Conservation (phyloP, 2,797 vertebrate species). For the Nannoperca obscura region DNA sequence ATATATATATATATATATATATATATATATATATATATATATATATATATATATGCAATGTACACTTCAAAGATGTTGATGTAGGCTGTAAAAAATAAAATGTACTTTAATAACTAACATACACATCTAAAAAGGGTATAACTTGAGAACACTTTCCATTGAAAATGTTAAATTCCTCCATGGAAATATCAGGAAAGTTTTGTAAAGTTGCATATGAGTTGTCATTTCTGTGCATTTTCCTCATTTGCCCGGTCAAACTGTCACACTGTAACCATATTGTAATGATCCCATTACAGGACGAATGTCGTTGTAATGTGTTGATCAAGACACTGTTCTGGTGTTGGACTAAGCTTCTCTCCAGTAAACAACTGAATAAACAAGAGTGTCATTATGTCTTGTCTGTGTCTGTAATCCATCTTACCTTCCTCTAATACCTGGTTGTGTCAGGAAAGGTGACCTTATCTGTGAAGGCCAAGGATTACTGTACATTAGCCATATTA, state of each 20-base stretch:
- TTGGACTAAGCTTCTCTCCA: slow-evolving; percentile 62
- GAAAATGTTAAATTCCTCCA: background rate
- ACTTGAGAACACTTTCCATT: background rate
- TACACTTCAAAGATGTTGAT: background rate
- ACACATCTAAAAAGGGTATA: background rate
- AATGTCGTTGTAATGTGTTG: slow-evolving; percentile 33
- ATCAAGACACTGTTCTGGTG: slow-evolving; percentile 44
- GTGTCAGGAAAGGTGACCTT: slow-evolving; percentile 59
- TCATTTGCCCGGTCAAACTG: background rate
- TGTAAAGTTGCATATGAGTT: background rate
- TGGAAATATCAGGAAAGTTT: background rate
- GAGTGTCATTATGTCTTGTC: slow-evolving; percentile 53
- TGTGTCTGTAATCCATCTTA: slow-evolving; percentile 77
- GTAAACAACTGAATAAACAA: slow-evolving; percentile 74
- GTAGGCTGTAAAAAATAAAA: background rate
- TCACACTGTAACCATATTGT: background rate
- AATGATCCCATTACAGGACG: background rate
- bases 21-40: too few species aligned
- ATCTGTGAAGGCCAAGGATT: slow-evolving; percentile 66
- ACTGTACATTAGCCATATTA: slow-evolving; percentile 48
- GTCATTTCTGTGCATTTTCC: slow-evolving; percentile 3
- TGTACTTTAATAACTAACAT: background rate
- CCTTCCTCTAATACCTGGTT: slow-evolving; percentile 73
- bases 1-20: too few species aligned
- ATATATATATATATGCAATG: background rate